phyloP scores from a whole-genome alignment of 2,888 invertebrate genomes.

The Lissocephala sabroskyi region DNA sequence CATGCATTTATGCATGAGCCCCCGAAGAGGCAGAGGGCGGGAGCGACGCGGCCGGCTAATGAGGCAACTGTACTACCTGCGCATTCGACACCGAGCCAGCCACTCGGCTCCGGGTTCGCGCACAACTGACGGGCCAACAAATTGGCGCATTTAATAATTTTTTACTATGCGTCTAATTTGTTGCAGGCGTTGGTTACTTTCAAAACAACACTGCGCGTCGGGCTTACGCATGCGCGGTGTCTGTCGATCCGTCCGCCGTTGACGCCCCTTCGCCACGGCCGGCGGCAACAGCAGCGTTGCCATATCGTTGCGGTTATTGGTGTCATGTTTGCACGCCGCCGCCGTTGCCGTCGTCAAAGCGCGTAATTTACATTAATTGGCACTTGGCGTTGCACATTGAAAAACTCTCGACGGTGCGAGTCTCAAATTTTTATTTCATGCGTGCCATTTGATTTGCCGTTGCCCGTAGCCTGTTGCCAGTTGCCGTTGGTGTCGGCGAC shows the following conservation, averaged over 20 bases:
- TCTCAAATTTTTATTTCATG: constrained; percentile 58
- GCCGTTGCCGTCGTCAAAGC: constrained; percentile 44
- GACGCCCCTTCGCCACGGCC: constrained; percentile 7
- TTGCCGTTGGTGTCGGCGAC: constrained; percentile 5
- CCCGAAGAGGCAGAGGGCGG: constrained; percentile 3
- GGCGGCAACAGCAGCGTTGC: constrained; percentile 39
- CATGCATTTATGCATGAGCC: constrained; percentile 58
- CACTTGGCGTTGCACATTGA: constrained; percentile 57
- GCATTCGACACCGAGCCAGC: not conserved
- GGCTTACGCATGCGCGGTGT: too few species aligned
- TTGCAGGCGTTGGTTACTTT: constrained; percentile 57
- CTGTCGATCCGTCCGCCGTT: too few species aligned
- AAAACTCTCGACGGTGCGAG: constrained; percentile 50
- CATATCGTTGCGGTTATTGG: constrained; percentile 46
- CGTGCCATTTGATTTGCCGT: constrained; percentile 59
- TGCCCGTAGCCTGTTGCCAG: constrained; percentile 14
- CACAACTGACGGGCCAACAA: constrained; percentile 39
- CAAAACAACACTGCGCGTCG: too few species aligned
- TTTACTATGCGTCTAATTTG: constrained; percentile 50
- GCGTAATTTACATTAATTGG: constrained; percentile 64
- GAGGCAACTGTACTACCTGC: constrained; percentile 36
- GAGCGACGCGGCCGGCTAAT: constrained; percentile 29
- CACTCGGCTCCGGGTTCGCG: not conserved
- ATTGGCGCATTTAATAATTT: constrained; percentile 60
- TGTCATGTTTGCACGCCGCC: constrained; percentile 31